Conservation (phyloP, 2,113 vertebrate genomes). For the Panthera leo region DNA sequence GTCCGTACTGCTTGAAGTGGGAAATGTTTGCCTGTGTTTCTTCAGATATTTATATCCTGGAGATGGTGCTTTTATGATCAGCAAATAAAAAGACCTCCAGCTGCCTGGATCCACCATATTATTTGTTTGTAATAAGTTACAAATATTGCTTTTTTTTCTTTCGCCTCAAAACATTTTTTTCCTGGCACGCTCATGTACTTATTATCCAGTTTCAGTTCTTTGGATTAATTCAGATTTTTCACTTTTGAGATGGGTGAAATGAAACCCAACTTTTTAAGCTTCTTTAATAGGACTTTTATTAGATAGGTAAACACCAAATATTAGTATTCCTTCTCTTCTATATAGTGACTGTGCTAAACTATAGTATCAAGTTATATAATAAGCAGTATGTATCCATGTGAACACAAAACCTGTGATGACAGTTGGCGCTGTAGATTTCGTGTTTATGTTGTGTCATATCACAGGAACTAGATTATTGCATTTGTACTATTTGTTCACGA, state of each 20-base stretch:
- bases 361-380: background rate
- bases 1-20: background rate
- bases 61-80: background rate
- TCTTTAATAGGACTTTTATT: background rate
- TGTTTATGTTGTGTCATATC: background rate
- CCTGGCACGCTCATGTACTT: background rate
- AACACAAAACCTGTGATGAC: background rate
- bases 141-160: background rate
- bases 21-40: background rate
- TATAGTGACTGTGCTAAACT: background rate
- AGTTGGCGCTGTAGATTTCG: background rate
- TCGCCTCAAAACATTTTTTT: background rate
- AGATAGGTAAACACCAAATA: background rate
- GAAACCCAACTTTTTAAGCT: background rate
- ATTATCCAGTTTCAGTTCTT: background rate
- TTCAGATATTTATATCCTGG: background rate
- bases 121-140: background rate
- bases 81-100: background rate
- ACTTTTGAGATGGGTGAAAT: background rate
- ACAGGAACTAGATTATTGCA: background rate
- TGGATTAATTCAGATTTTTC: background rate
- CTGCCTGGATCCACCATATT: background rate
- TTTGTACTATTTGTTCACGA: background rate
- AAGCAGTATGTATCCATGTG: too few relatives aligned
- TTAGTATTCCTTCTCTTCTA: background rate